phyloP scores from a whole-genome alignment of 2,888 invertebrate species.

The Synanthedon vespiformis region DNA sequence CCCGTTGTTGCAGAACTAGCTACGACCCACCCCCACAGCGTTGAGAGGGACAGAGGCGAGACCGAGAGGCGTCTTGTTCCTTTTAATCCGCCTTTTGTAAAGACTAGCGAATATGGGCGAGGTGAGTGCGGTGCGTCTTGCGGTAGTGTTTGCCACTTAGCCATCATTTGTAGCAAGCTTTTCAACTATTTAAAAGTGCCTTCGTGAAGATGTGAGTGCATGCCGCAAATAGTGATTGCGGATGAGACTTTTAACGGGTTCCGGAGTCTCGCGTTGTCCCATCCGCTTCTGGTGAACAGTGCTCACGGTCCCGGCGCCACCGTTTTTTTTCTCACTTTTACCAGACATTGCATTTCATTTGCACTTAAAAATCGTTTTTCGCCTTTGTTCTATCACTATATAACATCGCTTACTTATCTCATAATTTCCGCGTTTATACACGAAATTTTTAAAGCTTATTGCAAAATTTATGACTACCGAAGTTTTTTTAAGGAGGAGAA shows the following conservation, averaged over 20 bases:
- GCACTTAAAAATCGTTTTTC: slow-evolving; percentile 6
- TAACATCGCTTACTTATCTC: not conserved
- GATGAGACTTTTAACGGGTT: slow-evolving; percentile 23
- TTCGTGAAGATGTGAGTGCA: slow-evolving; percentile 59
- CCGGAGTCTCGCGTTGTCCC: slow-evolving; percentile 8
- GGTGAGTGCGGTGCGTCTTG: slow-evolving; percentile 64
- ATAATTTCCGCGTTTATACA: not conserved
- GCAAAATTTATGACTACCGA: no score
- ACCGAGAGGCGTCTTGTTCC: slow-evolving; percentile 61
- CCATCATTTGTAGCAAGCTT: slow-evolving; percentile 39
- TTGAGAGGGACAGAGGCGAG: slow-evolving; percentile 60
- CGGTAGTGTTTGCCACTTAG: slow-evolving; percentile 58
- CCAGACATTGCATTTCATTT: slow-evolving; percentile 26
- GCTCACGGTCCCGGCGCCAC: slow-evolving; percentile 29
- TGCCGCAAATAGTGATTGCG: slow-evolving; percentile 48
- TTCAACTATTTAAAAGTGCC: slow-evolving; percentile 34
- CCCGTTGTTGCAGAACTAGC: slow-evolving; percentile 69
- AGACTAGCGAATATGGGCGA: slow-evolving; percentile 69
- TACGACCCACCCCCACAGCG: slow-evolving; percentile 58
- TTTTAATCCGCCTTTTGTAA: slow-evolving; percentile 62
- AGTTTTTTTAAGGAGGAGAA: no score
- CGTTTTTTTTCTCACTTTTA: slow-evolving; percentile 19
- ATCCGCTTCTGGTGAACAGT: slow-evolving; percentile 30
- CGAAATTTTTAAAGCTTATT: no score
- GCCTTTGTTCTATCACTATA: slow-evolving; percentile 32